Conservation (phyloP, 2,113 vertebrate genomes). For the Crotalus tigris region DNA sequence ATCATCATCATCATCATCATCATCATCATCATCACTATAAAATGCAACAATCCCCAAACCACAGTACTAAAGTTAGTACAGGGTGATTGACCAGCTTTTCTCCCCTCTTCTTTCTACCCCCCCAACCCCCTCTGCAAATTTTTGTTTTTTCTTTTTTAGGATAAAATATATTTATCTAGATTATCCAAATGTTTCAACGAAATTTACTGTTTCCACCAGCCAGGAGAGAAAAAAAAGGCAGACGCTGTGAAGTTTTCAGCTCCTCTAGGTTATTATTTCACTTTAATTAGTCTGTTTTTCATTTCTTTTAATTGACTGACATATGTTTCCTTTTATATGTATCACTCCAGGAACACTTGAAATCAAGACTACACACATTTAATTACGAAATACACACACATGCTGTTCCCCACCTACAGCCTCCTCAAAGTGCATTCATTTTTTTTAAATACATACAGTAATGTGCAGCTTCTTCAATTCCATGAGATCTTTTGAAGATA, state of each 20-base stretch:
- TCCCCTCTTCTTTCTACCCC: background rate
- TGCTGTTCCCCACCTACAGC: background rate
- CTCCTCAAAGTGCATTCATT: background rate
- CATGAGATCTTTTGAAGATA: background rate
- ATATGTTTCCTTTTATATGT: background rate
- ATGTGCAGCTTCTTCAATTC: background rate
- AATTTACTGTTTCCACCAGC: background rate
- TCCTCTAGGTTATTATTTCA: background rate
- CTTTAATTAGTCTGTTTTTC: background rate
- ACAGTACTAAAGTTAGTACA: background rate
- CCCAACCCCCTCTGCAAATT: no score
- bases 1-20: no score
- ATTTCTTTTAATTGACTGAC: background rate
- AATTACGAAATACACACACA: background rate
- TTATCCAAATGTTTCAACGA: background rate
- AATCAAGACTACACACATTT: background rate
- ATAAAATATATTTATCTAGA: background rate
- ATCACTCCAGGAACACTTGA: background rate
- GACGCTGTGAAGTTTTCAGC: background rate
- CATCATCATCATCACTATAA: background rate
- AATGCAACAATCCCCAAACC: background rate
- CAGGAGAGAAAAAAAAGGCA: background rate
- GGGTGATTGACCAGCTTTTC: background rate
- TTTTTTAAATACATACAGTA: background rate
- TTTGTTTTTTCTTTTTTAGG: background rate